Percentiles rank a stretch among this genome's conserved stretches.
Conservation (phyloP, 2,888 invertebrate genomes). For the Bugulina stolonifera region DNA sequence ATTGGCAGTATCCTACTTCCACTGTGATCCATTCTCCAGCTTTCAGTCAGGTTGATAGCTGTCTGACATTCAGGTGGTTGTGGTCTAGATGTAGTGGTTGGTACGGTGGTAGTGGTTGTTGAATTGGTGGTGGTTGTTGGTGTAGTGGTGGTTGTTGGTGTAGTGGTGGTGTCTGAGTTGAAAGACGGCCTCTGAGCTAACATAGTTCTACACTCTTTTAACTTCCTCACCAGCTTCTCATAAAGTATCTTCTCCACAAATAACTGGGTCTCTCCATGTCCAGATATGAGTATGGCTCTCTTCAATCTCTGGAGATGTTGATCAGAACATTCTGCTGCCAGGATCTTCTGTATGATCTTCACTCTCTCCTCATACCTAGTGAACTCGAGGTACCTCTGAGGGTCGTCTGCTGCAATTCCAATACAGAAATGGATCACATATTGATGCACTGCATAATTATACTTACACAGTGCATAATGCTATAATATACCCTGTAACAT, state of each 20-base stretch:
- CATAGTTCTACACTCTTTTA: not conserved
- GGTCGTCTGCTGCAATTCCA: no score
- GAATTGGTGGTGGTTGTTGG: not conserved
- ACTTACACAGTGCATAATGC: no score
- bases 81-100: not conserved
- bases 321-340: not conserved
- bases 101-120: not conserved
- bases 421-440: no score
- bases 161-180: not conserved
- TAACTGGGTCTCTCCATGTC: not conserved
- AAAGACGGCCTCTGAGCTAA: not conserved
- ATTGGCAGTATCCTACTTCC: not conserved
- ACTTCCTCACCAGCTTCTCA: not conserved
- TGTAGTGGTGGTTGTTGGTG: not conserved
- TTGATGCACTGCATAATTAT: no score
- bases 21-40: not conserved
- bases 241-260: not conserved
- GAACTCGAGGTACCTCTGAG: no score
- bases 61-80: not conserved
- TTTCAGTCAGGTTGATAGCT: constrained; percentile 3
- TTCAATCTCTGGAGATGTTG: not conserved
- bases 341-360: not conserved
- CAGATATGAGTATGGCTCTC: not conserved
- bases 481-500: no score
- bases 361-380: not conserved